Conservation (phyloP, 1,140 invertebrate species). For the Campoletis sonorensis region DNA sequence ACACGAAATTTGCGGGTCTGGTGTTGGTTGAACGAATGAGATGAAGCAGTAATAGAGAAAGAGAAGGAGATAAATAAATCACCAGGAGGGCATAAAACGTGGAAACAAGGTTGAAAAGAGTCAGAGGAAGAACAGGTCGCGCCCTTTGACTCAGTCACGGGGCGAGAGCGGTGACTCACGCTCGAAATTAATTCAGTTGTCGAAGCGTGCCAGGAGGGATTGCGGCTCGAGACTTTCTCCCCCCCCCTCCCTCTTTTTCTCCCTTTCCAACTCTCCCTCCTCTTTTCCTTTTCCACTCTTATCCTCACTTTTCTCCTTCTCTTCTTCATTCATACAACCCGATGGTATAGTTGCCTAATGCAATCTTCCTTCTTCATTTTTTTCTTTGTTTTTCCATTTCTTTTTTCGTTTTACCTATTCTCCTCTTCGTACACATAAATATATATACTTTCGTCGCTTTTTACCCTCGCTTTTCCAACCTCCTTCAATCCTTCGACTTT, state of each 20-base stretch:
- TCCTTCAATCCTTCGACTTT: neutral
- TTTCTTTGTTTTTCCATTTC: neutral
- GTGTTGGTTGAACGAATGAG: neutral
- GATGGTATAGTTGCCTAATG: neutral
- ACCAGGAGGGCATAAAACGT: neutral
- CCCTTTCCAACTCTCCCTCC: neutral
- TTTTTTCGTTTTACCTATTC: neutral
- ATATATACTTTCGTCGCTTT: neutral
- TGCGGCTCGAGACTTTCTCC: constrained; percentile 28
- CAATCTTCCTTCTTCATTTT: constrained; percentile 4
- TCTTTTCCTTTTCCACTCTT: neutral
- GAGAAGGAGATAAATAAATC: neutral
- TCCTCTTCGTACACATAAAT: constrained; percentile 3
- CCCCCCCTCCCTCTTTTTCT: neutral
- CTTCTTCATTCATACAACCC: neutral
- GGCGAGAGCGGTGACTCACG: constrained; percentile 42
- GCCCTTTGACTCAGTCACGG: constrained; percentile 38
- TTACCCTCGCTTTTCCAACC: neutral
- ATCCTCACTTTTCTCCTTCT: neutral
- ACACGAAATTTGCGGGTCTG: constrained; percentile 18
- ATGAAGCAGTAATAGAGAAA: neutral
- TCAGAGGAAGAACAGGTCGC: constrained; percentile 6
- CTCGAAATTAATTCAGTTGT: constrained; percentile 49
- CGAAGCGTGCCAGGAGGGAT: constrained; percentile 41
- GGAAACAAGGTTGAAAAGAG: constrained; percentile 5